Evolutionary conservation across 2,797 vertebrate genomes (phyloP), one percentile per base, ranked within the genome.

Genomic region (Pseudotriccus pelzelni): DNA sequence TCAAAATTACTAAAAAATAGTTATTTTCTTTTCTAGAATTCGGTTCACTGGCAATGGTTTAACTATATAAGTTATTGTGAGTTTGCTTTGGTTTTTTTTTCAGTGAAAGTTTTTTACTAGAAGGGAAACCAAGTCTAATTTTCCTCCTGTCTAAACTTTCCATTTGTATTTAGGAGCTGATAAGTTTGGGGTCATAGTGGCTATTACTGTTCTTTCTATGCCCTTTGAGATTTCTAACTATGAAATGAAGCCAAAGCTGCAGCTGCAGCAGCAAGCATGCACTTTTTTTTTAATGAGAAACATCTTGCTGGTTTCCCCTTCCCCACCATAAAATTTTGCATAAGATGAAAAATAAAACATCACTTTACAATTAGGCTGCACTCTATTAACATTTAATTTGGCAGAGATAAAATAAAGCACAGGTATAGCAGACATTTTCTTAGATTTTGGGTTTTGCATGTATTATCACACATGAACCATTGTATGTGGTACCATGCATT

Each of bases 241-340:
- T 44, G 93, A 90, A 90, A 91, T 18, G 60, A 93, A 94, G 91
- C 91, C 96, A 96, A 91, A 80, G 60, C 89, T 96, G 96, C 96
- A 97, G 96, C 91, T 97, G 96, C 78, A 93, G 84, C 58, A 89
- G 93, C 34, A 93, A 93, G 81, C 68, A 86, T 76, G 34, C 41
- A 73, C 83, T 91, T 94, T 66, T 46, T 46, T 63, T 66, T 9
- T 1, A 90, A 96, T 84, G 77, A 95, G 60, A 94, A 96, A 95
- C 90, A 94, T 94, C 83, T 95, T 96, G 85, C 52, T 93, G 47
- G 64, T 95, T 88, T 91, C n/a, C 46, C 49, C 46, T 91, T 94
- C 82, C 34, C 39, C 20, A 9, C 55, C 56, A 53, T 74, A 93
- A 93, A 93, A 85, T 74, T 66, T 43, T 73, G 69, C 20, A 27